Conservation (phyloP, 2,113 vertebrate species). For the Perccottus glenii region DNA sequence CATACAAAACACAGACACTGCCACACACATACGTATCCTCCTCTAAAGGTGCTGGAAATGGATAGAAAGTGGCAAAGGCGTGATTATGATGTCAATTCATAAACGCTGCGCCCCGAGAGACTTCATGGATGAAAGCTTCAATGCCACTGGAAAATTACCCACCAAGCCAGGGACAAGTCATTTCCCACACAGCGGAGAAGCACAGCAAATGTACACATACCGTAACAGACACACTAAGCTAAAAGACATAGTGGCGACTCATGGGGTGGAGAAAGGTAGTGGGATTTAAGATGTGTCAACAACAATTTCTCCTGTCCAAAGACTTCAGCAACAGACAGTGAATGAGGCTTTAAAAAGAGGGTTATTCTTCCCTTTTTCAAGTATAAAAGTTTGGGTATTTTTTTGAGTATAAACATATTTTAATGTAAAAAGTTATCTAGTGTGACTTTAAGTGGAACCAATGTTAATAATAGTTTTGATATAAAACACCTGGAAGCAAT, state of each 20-base stretch:
- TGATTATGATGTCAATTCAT: constrained; percentile 68
- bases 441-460: too few species aligned
- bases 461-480: too few species aligned
- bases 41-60: constrained; percentile 40
- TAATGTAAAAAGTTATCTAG: too few species aligned
- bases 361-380: too few species aligned
- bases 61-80: constrained; percentile 45
- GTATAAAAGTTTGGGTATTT: too few species aligned
- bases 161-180: constrained; percentile 39
- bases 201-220: constrained; percentile 33
- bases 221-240: constrained; percentile 10
- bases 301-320: too few species aligned
- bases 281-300: neutral
- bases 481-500: too few species aligned
- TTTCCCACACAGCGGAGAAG: constrained; percentile 41
- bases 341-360: too few species aligned
- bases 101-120: constrained; percentile 44
- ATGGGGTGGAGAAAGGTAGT: constrained; percentile 6
- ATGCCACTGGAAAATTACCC: constrained; percentile 57
- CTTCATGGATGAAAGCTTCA: constrained; percentile 56
- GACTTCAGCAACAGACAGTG: too few species aligned
- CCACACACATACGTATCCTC: neutral
- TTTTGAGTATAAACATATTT: too few species aligned
- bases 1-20: constrained; percentile 25
- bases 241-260: constrained; percentile 12